Evolutionary conservation across 2,888 invertebrate species (phyloP).

Genomic region (Drosophila acutilabella): DNA sequence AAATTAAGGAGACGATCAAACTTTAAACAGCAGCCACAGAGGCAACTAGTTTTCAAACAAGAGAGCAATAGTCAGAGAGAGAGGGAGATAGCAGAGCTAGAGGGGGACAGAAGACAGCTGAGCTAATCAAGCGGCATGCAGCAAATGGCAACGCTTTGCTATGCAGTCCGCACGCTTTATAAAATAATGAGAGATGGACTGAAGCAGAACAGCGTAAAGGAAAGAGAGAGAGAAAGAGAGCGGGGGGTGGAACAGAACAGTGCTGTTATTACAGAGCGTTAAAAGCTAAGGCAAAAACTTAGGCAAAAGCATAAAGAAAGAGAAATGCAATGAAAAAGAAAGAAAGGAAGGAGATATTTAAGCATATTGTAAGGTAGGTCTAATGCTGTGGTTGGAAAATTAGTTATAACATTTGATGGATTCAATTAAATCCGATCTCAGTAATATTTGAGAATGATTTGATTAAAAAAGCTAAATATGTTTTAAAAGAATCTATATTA

Average conservation of each 20-base stretch:
- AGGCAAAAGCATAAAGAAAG: no score
- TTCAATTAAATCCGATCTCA: no score
- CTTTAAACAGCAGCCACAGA: constrained; percentile 12
- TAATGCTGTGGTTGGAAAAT: no score
- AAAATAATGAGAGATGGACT: constrained; percentile 71
- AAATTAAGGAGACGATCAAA: constrained; percentile 47
- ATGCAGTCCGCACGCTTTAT: constrained; percentile 81
- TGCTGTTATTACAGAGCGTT: not conserved
- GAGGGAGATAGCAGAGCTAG: constrained; percentile 12
- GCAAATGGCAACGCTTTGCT: constrained; percentile 79
- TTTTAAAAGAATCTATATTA: no score
- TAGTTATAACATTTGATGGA: no score
- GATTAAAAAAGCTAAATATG: no score
- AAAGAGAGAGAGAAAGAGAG: constrained; percentile 2
- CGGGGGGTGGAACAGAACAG: not conserved
- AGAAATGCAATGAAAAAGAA: no score
- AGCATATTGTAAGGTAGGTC: no score
- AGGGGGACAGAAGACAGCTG: constrained; percentile 8
- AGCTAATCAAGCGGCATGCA: constrained; percentile 78
- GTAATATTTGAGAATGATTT: no score
- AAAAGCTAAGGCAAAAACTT: not conserved
- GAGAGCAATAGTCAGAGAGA: not conserved
- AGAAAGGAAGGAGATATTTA: no score
- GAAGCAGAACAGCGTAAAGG: not conserved
- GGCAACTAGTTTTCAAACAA: not conserved